These are phyloP conservation scores for Mastomys coucha DNA, from an alignment of 2,113 vertebrate genomes.

Conservation along the genomic window DNA sequence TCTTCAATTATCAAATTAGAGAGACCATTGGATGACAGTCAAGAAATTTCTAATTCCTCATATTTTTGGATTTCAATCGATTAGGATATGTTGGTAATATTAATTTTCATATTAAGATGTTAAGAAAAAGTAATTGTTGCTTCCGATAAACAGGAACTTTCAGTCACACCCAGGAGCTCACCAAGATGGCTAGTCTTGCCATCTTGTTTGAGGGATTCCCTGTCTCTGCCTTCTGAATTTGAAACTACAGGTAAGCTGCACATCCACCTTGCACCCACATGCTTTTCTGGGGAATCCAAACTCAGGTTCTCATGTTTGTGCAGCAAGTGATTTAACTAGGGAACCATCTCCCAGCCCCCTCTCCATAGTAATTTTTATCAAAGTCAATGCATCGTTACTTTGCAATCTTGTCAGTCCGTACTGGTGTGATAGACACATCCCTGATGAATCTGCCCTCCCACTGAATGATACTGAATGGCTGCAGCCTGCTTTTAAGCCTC, in stretches of 20 bases:
- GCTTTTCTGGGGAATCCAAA: not conserved
- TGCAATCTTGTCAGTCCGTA: fast-evolving
- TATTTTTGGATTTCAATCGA: too few species aligned
- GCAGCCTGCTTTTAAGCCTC: not conserved
- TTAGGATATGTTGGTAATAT: too few species aligned
- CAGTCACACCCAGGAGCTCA: not conserved
- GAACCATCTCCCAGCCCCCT: too few species aligned
- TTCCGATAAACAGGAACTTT: not conserved
- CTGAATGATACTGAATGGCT: not conserved
- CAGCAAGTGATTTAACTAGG: not conserved
- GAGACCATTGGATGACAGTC: too few species aligned
- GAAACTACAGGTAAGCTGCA: not conserved
- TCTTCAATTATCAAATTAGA: too few species aligned
- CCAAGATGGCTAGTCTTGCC: not conserved
- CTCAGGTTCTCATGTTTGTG: not conserved
- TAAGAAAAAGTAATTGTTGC: too few species aligned
- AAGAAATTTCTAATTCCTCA: too few species aligned
- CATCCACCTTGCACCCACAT: not conserved
- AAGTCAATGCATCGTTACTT: not conserved
- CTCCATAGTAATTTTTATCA: not conserved
- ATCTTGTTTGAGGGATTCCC: not conserved
- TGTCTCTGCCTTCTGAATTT: not conserved
- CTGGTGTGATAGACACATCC: fast-evolving
- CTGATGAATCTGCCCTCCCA: not conserved
- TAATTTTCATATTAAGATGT: too few species aligned